Conservation (phyloP, 2,797 vertebrate species). For the Mycteria americana region DNA sequence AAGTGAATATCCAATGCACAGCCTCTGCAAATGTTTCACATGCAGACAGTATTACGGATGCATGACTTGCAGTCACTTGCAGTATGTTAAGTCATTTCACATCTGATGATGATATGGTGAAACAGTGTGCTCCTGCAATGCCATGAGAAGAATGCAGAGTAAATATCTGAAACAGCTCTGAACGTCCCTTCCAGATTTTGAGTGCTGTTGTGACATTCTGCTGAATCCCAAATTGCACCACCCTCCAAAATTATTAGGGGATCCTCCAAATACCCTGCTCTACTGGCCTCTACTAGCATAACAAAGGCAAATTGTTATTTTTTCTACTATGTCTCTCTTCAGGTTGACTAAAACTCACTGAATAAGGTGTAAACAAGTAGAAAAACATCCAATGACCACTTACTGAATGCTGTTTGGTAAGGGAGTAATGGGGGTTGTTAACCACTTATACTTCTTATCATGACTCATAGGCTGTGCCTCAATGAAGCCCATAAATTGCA, state of each 20-base stretch:
- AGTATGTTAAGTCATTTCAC: not conserved
- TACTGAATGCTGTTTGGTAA: not conserved
- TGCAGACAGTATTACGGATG: not conserved
- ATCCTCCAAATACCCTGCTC: not conserved
- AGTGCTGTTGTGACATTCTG: not conserved
- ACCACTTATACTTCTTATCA: not conserved
- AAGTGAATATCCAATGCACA: not conserved
- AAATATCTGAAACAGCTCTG: not conserved
- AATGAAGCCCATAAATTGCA: not conserved
- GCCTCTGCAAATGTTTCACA: constrained; percentile 10
- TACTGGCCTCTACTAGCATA: not conserved
- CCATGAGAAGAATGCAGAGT: not conserved
- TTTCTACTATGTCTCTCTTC: not conserved
- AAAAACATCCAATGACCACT: not conserved
- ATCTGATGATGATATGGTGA: not conserved
- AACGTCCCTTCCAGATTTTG: not conserved
- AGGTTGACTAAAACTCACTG: not conserved
- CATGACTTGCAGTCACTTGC: not conserved
- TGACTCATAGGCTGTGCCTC: not conserved
- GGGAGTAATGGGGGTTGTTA: not conserved
- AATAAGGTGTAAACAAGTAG: not conserved
- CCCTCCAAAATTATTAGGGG: not conserved
- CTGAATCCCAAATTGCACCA: not conserved
- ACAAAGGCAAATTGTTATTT: not conserved
- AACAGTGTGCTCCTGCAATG: not conserved